Evolutionary conservation across 2,797 vertebrate genomes (phyloP).

Genomic region (Discoglossus pictus): DNA sequence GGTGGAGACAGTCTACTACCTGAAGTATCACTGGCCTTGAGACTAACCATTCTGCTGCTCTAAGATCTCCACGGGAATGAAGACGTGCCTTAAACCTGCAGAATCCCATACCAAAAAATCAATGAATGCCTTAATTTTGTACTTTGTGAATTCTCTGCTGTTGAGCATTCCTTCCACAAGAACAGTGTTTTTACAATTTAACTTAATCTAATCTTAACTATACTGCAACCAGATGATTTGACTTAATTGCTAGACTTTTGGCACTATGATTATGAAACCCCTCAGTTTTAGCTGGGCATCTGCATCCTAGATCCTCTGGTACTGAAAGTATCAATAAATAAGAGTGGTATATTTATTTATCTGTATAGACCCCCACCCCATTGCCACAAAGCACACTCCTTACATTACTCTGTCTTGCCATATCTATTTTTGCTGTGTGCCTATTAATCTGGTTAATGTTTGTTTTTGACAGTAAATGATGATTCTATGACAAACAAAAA

Average conservation of each 20-base stretch:
- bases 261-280: no score
- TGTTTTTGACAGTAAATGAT: conserved; percentile 22
- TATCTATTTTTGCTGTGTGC: conserved; percentile 1
- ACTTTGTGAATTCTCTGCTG: conserved; percentile 10
- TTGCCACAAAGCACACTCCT: conserved; percentile 13
- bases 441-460: conserved; percentile 17
- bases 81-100: conserved; percentile 52
- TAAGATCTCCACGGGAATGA: conserved; percentile 56
- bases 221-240: conserved; percentile 9
- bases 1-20: conserved; percentile 88
- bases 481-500: not conserved
- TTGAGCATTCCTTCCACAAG: conserved; percentile 7
- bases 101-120: conserved; percentile 49
- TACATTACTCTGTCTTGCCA: conserved; percentile 1
- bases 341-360: conserved; percentile 6
- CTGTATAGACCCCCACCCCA: not conserved
- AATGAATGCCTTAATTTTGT: conserved; percentile 63
- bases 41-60: conserved; percentile 20
- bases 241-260: no score
- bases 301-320: not conserved
- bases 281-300: no score
- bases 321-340: not conserved
- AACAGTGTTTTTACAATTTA: no score
- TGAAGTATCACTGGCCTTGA: conserved; percentile 84
- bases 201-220: no score